Evolutionary conservation across 2,113 vertebrate genomes (phyloP), one percentile per base, ranked within the genome.

Genomic region (Corynorhinus townsendii): DNA sequence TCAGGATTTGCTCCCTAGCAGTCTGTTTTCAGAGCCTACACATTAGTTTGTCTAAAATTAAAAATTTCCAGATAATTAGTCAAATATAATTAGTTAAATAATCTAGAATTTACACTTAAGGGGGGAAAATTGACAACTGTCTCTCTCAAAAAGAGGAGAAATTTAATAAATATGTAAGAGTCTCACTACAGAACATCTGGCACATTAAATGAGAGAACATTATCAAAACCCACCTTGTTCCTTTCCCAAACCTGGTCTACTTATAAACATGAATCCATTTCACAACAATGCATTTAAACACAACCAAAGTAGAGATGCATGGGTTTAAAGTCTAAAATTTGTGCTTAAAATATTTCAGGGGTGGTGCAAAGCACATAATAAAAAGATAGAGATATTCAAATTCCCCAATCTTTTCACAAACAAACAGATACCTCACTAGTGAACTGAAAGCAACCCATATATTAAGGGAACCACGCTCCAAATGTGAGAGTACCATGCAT

Each of bases 1-100:
- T 86, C 38, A 89, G 59, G 30, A 83, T 86, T 73, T 94, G 11
- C 92, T 90, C 20, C 22, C 59, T 56, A 81, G 33, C 38, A 54
- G 33, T 91, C 10, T 94, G 59, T 80, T 49, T 85, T 33, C 33
- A 90, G 71, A 88, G 43, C 20, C 38, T 38, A 94, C 56, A 73
- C 8, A 88, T 47, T 66, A 68, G 59, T 85, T 52, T 93, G 52
- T 16, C 54, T 86, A n/a, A 96, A 95, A 91, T 94, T 91, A 56
- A 91, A 95, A 84, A 59, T 26, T 92, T 24, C 14, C 35, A 75
- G 33, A 86, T 33, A 16, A 88, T 5, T 81, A 43, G 43, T 64
- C 77, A 93, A 89, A 49, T 49, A 86, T n/a, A 17, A 89, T 5
- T 80, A 40, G 43, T 64, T 72, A 93, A 89, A 86, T 75, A 87